Base-by-base conservation (phyloP, 2,113 vertebrate genomes). In the Helogale parvula region DNA sequence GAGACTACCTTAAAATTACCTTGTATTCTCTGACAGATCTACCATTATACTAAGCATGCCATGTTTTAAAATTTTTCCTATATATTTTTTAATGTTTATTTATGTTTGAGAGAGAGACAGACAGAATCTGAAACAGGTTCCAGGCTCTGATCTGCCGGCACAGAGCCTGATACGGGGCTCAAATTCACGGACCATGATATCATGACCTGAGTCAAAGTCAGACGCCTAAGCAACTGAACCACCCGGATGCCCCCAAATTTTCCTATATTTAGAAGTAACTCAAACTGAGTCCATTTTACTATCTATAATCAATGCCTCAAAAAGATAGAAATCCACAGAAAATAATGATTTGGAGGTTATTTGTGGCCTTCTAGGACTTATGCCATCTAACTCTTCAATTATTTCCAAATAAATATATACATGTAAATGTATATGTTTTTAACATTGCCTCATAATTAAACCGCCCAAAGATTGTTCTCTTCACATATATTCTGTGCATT, bases 201-300 rank as follows among this genome's bases (percentile, higher is more conserved):
- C 57, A 60, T 7, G 21, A 60, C 21, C 8, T 60, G 21, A 60
- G 21, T 17, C 57, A 0, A 60, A 25, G 57, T 60, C 2, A 5
- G 57, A 60, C 2, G 57, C 57, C 57, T 60, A 60, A 60, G 0
- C 0, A 8, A 23, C 57, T 23, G 21, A 60, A 19, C 7, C 57
- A 60, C 7, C 19, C 57, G 23, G 57, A 60, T 2, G 21, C 57
- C 21, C 57, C 57, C 57, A 60, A 10, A 60, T 60, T 60, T 60
- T 60, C 21, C 71, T 60, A 88, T 50, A 96, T 50, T 63, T 41
- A 33, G 93, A 90, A 96, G 86, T 52, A 94, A 95, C 17, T 76
- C n/a, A 77, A 76, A 63, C 16, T 13, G 29, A 47, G 47, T 94
- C 57, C 47, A 47, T 90, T 92, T 95, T 76, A 57, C 35, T 23